phyloP scores from a whole-genome alignment of 2,113 vertebrate genomes.

The Odontophorus gujanensis region DNA sequence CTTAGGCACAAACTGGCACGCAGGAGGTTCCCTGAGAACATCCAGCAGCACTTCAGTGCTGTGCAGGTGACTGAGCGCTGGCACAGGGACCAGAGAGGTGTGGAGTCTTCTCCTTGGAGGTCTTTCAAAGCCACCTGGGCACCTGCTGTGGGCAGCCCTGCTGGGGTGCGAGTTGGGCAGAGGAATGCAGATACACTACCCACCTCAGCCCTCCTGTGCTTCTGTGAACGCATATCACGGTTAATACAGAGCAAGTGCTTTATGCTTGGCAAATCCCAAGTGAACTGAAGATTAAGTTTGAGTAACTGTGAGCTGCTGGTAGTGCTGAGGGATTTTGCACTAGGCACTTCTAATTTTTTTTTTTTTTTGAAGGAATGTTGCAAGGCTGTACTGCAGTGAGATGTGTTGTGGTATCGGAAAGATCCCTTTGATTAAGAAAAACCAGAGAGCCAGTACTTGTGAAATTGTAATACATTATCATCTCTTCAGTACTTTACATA shows the following conservation, averaged over 20 bases:
- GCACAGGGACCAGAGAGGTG: not conserved
- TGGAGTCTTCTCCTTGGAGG: not conserved
- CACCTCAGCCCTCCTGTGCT: not conserved
- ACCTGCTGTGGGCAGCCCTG: not conserved
- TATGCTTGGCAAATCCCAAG: accelerated
- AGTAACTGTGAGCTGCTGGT: not conserved
- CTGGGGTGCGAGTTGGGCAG: not conserved
- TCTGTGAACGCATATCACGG: accelerated
- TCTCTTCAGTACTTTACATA: accelerated
- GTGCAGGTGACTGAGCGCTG: not conserved
- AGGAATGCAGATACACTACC: not conserved
- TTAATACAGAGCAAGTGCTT: accelerated
- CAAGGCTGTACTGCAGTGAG: not conserved
- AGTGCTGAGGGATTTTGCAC: not conserved
- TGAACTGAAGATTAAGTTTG: not conserved
- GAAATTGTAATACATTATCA: not conserved
- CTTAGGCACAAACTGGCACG: not conserved
- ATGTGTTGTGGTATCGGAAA: not conserved
- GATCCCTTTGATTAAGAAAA: not conserved
- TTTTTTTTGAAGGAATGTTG: not conserved
- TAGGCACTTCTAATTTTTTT: accelerated
- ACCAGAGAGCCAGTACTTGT: not conserved
- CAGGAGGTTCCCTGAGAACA: not conserved
- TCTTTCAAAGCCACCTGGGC: not conserved
- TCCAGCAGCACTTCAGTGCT: not conserved